Conservation (phyloP, 1,140 invertebrate species). For the Euura lappo region DNA sequence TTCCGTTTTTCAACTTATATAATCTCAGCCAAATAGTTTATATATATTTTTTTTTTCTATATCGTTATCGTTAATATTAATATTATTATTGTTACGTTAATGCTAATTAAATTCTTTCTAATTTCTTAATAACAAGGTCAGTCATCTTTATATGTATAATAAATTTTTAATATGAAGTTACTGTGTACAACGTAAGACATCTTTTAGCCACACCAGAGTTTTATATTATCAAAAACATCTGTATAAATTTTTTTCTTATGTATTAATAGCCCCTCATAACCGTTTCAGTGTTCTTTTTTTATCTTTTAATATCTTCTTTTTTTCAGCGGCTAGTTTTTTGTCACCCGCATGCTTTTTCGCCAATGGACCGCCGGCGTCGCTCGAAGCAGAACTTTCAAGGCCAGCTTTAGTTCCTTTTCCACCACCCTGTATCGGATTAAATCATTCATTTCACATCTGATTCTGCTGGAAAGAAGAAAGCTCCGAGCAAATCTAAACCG, state of each 20-base stretch:
- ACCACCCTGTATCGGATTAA: conserved; percentile 37
- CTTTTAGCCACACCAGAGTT: conserved; percentile 34
- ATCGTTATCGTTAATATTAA: not conserved
- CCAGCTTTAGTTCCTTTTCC: conserved; percentile 52
- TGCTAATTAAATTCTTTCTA: conserved; percentile 19
- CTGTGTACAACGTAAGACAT: conserved; percentile 42
- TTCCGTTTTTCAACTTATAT: not conserved
- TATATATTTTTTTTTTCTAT: not conserved
- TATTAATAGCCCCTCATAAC: conserved; percentile 69
- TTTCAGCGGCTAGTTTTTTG: conserved; percentile 79
- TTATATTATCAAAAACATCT: conserved; percentile 34
- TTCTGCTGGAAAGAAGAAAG: no score
- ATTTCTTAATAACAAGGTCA: conserved; percentile 43
- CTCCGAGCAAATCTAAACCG: not conserved
- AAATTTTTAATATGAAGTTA: conserved; percentile 41
- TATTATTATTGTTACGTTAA: not conserved
- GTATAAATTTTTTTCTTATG: not conserved
- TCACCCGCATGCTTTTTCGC: conserved; percentile 86
- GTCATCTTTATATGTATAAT: conserved; percentile 37
- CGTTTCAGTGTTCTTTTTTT: conserved; percentile 88
- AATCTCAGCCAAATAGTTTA: not conserved
- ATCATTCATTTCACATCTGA: conserved; percentile 4
- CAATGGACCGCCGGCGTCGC: conserved; percentile 70
- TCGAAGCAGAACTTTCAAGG: conserved; percentile 48
- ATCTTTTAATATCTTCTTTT: conserved; percentile 80